Evolutionary conservation across 1,140 invertebrate genomes (phyloP).

Genomic region (Tetramorium simillimum): DNA sequence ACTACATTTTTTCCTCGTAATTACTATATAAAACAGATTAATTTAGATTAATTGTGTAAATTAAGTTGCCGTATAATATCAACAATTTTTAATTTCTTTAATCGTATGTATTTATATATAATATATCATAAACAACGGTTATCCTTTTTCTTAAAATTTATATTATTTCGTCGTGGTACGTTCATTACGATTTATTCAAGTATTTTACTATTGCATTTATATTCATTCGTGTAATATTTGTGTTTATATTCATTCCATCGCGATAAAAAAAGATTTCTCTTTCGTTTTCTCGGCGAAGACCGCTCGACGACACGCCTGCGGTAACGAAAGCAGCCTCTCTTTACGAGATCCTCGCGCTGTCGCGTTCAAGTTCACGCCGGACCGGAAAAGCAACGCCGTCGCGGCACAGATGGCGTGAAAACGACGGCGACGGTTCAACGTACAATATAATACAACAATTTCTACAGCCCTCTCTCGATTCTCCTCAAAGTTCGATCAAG

Average conservation of each 20-base stretch:
- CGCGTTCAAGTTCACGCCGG: conserved; percentile 14
- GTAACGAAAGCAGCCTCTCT: neutral
- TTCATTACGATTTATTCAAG: neutral
- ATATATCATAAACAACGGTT: neutral
- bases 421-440: conserved; percentile 33
- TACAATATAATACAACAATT: conserved; percentile 21
- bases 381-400: conserved; percentile 44
- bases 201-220: neutral
- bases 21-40: neutral
- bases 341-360: conserved; percentile 21
- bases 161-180: neutral
- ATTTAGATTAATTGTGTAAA: neutral
- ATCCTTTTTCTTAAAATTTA: neutral
- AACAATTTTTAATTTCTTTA: neutral
- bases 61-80: neutral
- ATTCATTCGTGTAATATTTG: neutral
- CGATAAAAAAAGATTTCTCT: neutral
- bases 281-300: neutral
- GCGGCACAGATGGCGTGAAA: conserved; percentile 50
- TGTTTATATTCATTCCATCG: neutral
- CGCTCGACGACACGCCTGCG: neutral
- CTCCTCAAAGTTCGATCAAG: conserved; percentile 48
- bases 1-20: neutral
- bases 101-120: neutral
- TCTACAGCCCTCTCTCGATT: conserved; percentile 5